Base-by-base conservation (phyloP, 1,140 invertebrate genomes). In the Heliothis subflexa region DNA sequence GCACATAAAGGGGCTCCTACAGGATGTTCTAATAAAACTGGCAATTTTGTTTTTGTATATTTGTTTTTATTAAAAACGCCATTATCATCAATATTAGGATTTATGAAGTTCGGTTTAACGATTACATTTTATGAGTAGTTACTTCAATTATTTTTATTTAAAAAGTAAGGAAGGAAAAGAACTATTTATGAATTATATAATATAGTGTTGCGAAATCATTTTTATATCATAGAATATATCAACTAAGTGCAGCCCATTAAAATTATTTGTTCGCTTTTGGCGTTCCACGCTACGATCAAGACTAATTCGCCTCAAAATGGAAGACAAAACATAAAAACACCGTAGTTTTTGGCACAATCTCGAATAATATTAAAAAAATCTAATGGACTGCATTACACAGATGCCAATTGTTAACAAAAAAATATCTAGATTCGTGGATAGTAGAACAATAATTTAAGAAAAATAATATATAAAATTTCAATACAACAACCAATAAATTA, bases 401-500 rank as follows among this genome's bases (percentile, higher is more conserved):
- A 88, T 90, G 90, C 88, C 88, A 88, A 91, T 91, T 79, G 78
- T 87, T 80, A 90, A 93, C 86, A 92, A 89, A 91, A n/a, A 89
- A 81, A 52, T 74, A 78, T 85, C 80, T 75, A 89, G 86, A 88
- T 87, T 85, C 81, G 85, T 85, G 84, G 83, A 89, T 89, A 71
- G 54, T 75, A 91, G 84, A 90, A 89, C 84, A 93, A 94, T 92
- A 93, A 93, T 93, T 92, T 92, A 92, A 90, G 85, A 88, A 89
- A 89, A 92, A 88, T 40, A 88, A 89, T 87, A 92, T 91, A 91
- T 89, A 93, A 94, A 93, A 89, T 94, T 70, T 94, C 86, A 93
- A 94, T 93, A 91, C 89, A 94, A 94, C 91, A 94, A 94, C 93
- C 92, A 94, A 94, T 94, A 94, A 94, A 94, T 94, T 94, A 94